Evolutionary conservation across 2,113 vertebrate genomes (phyloP).

Genomic region (Menura novaehollandiae): DNA sequence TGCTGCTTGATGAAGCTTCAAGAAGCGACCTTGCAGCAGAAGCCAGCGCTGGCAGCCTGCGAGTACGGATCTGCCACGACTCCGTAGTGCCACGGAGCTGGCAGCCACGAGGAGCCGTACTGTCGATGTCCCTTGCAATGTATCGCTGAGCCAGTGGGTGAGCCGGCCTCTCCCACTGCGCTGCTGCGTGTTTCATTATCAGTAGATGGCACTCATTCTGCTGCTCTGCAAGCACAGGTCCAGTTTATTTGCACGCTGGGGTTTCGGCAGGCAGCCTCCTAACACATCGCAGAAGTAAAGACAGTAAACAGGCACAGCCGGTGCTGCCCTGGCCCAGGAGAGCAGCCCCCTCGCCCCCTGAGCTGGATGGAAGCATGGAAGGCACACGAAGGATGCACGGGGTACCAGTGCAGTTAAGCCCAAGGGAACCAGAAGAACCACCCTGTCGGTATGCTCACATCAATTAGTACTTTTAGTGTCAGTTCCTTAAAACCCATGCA

Average conservation of each 20-base stretch:
- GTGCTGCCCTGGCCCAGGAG: background rate
- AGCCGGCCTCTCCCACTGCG: background rate
- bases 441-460: background rate
- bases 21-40: background rate
- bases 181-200: background rate
- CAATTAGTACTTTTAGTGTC: background rate
- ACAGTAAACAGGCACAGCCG: accelerated
- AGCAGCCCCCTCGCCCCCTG: background rate
- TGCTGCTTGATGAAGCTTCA: background rate
- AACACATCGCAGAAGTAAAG: background rate
- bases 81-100: background rate
- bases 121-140: accelerated
- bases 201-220: background rate
- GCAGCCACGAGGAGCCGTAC: background rate
- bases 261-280: background rate
- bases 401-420: background rate
- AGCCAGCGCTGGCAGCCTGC: background rate
- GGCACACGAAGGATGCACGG: background rate
- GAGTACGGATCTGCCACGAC: background rate
- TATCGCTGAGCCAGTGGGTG: accelerated
- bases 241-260: background rate
- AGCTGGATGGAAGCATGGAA: background rate
- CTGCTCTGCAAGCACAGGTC: background rate
- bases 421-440: background rate
- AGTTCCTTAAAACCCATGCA: background rate